These are phyloP conservation scores for Heliangelus exortis DNA, from an alignment of 2,797 vertebrate species.

Conservation along the genomic window DNA sequence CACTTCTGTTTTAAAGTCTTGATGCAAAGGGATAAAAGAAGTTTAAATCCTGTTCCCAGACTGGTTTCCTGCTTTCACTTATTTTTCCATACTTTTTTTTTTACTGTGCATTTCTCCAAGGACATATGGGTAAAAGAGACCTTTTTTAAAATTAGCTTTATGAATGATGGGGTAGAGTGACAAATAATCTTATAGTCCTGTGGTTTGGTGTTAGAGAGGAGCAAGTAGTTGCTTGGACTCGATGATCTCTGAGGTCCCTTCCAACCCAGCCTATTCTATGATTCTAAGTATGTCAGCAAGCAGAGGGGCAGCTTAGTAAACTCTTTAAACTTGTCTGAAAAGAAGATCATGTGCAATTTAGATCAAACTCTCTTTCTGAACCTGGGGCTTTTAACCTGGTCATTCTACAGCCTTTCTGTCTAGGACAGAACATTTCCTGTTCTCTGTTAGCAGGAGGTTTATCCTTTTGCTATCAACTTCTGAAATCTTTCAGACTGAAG, in stretches of 20 bases:
- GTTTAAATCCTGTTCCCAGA: neutral
- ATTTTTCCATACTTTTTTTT: neutral
- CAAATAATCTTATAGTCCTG: neutral
- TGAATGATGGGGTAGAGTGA: neutral
- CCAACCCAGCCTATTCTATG: too few relatives aligned
- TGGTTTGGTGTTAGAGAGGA: neutral
- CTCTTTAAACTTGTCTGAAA: neutral
- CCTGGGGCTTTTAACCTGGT: rapidly evolving
- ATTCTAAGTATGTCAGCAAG: neutral
- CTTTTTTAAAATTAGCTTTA: neutral
- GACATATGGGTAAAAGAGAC: neutral
- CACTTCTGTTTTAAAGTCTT: neutral
- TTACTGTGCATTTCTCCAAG: neutral
- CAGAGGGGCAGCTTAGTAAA: neutral
- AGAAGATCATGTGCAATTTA: neutral
- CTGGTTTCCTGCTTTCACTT: neutral
- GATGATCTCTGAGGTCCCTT: too few relatives aligned
- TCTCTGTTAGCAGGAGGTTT: neutral
- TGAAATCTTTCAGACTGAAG: neutral
- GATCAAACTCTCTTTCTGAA: neutral
- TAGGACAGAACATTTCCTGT: neutral
- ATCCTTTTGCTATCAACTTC: neutral
- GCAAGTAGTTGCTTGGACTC: too few relatives aligned
- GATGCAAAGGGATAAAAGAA: neutral
- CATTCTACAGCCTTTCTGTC: neutral